Evolutionary conservation across 2,888 invertebrate species (phyloP).

Genomic region (Cryptus viduatorius): DNA sequence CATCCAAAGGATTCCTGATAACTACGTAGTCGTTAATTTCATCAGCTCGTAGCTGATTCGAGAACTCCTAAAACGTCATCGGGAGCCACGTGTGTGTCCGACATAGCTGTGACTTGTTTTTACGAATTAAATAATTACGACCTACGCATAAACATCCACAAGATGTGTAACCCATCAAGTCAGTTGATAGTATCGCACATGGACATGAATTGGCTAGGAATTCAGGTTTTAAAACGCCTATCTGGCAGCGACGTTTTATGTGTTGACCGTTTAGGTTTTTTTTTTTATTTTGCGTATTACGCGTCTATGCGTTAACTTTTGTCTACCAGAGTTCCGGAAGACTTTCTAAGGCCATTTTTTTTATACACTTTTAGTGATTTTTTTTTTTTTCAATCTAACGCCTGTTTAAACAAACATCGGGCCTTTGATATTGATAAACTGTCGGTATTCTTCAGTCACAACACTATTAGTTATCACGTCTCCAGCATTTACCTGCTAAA

Average conservation of each 20-base stretch:
- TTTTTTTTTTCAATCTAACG: background rate
- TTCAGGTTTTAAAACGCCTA: conserved; percentile 16
- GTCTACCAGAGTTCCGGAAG: background rate
- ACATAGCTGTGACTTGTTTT: conserved; percentile 55
- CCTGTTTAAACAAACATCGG: background rate
- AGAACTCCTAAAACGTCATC: conserved; percentile 1
- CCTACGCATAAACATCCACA: background rate
- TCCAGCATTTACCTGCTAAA: background rate
- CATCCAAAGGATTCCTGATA: background rate
- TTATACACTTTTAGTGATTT: background rate
- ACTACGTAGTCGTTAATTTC: background rate
- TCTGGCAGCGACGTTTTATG: background rate
- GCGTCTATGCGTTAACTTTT: background rate
- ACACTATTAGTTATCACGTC: background rate
- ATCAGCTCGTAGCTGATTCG: background rate
- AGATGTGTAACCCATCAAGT: background rate
- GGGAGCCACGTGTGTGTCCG: conserved; percentile 50
- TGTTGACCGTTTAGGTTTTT: background rate
- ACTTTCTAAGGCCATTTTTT: background rate
- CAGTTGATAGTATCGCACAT: conserved; percentile 9
- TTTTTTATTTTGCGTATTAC: background rate
- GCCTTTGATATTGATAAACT: too few relatives aligned
- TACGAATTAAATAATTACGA: conserved; percentile 53
- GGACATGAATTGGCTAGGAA: background rate
- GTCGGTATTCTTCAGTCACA: background rate